These are phyloP conservation scores for Pseudorhombus dupliciocellatus DNA, from an alignment of 2,113 vertebrate species.

Conservation along the genomic window DNA sequence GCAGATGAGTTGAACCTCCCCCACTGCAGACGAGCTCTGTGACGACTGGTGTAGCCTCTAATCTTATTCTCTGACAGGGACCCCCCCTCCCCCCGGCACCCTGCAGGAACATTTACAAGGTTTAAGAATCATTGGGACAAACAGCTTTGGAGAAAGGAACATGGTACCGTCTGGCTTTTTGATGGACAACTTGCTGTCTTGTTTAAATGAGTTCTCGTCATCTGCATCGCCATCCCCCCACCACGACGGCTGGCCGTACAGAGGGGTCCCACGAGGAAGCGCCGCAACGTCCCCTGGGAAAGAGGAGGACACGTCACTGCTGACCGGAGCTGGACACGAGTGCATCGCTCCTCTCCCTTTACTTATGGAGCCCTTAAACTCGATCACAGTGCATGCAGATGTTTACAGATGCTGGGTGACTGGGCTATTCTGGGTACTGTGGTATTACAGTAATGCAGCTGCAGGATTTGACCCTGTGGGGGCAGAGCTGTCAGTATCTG, in stretches of 20 bases:
- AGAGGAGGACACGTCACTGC: background rate
- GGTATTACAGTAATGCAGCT: slow-evolving; percentile 25
- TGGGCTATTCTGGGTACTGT: slow-evolving; percentile 35
- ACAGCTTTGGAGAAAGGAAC: too few relatives aligned
- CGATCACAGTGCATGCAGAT: slow-evolving; percentile 37
- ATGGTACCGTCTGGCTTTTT: slow-evolving; percentile 84
- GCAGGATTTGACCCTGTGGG: slow-evolving; percentile 20
- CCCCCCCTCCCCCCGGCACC: slow-evolving; percentile 4
- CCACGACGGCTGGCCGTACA: slow-evolving; percentile 98
- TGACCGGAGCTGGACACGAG: too few relatives aligned
- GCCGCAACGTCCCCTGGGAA: slow-evolving; percentile 85
- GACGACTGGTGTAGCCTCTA: slow-evolving; percentile 66
- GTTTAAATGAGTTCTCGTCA: slow-evolving; percentile 89
- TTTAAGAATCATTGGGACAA: too few relatives aligned
- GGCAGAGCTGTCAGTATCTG: slow-evolving; percentile 13
- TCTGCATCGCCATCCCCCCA: slow-evolving; percentile 96
- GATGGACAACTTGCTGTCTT: slow-evolving; percentile 84
- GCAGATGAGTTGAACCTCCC: slow-evolving; percentile 55
- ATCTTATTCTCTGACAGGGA: slow-evolving; percentile 75
- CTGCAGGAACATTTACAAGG: too few relatives aligned
- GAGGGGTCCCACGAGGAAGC: slow-evolving; percentile 91
- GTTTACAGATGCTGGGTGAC: slow-evolving; percentile 45
- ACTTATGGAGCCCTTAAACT: slow-evolving; percentile 10
- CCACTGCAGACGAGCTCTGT: slow-evolving; percentile 62
- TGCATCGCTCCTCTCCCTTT: slow-evolving; percentile 8